Percentiles rank a stretch among this genome's conserved stretches.
phyloP scores from a whole-genome alignment of 2,888 invertebrate genomes.

The Xestia xanthographa region DNA sequence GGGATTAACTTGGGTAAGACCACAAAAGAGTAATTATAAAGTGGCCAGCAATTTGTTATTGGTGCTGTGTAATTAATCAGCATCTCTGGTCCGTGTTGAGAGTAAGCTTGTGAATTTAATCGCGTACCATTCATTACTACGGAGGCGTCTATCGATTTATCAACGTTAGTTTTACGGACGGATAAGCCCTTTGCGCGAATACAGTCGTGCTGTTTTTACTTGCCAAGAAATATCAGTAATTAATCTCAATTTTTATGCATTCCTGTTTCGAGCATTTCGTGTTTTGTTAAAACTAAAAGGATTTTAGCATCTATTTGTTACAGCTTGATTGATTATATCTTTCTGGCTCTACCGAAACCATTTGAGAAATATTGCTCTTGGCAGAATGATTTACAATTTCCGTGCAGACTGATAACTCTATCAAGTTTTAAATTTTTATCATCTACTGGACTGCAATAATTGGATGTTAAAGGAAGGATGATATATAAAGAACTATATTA shows the following conservation, averaged over 20 bases:
- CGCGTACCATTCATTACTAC: slow-evolving; percentile 56
- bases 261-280: slow-evolving; percentile 11
- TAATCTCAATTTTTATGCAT: slow-evolving; percentile 49
- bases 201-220: slow-evolving; percentile 31
- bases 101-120: slow-evolving; percentile 64
- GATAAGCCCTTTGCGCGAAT: slow-evolving; percentile 47
- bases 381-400: slow-evolving; percentile 3
- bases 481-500: slow-evolving; percentile 39
- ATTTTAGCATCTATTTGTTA: slow-evolving; percentile 12
- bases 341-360: background rate
- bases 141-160: slow-evolving; percentile 59
- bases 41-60: slow-evolving; percentile 69
- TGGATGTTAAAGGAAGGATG: slow-evolving; percentile 40
- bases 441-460: slow-evolving; percentile 14
- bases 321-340: slow-evolving; percentile 4
- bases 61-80: slow-evolving; percentile 69
- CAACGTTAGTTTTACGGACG: slow-evolving; percentile 51
- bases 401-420: background rate
- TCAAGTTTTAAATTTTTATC: slow-evolving; percentile 13
- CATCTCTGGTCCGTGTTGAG: slow-evolving; percentile 63
- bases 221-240: slow-evolving; percentile 58
- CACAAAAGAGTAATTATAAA: slow-evolving; percentile 68
- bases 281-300: slow-evolving; percentile 22
- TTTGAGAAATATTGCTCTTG: background rate
- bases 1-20: slow-evolving; percentile 62